Base-by-base conservation (phyloP, 2,113 vertebrate species). In the Empidonax alnorum region DNA sequence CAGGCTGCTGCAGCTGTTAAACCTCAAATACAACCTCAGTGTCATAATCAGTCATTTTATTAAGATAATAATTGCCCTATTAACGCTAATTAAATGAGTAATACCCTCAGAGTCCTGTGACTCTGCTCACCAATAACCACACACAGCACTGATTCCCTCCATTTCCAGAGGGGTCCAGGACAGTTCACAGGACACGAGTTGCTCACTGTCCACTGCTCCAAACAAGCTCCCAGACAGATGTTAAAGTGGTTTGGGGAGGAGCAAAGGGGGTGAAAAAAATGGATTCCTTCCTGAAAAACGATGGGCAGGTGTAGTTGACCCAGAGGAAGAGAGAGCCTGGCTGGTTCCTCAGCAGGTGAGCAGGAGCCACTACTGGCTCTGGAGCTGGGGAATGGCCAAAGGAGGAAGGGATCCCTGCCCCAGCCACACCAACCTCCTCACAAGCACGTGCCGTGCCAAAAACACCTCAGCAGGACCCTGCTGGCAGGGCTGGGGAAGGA, bases 361-460 rank as follows among this genome's bases (percentile, higher is more conserved):
- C 23, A 42, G 58, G 21, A n/a, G 23, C 31, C 55, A 56, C 31
- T 55, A 30, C 53, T 55, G 53, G 30, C 18, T 55, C 55, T 52
- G 5, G 9, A 52, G 25, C 25, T 56, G 53, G 30, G 52, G 30
- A 55, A 19, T 13, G 19, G 53, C 53, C 55, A 56, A 33, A 56
- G 55, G 33, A 33, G 59, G 22, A 25, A 30, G 44, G 65, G 28
- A 47, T 33, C 11, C 1, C 84, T 53, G 53, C 31, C 67, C 58
- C 30, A 2, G 42, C 20, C 65, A 21, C 46, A 10, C 0, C 67
- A 17, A 17, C 17, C 56, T 62, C 68, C 47, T 39, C 3, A 22
- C 24, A 2, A 2, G 6, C 12, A 2, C 28, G 2, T 3, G 0
- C 4, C 37, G 0, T 2, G 44, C 74, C 79, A 30, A 11, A 33